Percentiles rank a stretch among this genome's conserved stretches.
These are phyloP conservation scores for Cyanoliseus patagonus DNA, from an alignment of 2,113 vertebrate species.

Conservation along the genomic window DNA sequence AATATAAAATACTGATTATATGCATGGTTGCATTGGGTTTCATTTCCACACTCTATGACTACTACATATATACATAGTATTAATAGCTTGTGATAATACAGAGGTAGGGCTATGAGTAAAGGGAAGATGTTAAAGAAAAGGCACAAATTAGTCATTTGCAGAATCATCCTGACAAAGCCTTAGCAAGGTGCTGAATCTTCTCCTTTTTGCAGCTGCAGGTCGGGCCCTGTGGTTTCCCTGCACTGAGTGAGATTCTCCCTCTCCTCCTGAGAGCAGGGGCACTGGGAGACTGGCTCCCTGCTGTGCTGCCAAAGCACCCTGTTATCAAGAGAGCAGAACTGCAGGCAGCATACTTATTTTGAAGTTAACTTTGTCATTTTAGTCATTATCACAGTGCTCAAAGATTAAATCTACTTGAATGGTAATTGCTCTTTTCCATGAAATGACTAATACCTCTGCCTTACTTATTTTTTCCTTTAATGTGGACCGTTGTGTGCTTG, in stretches of 20 bases:
- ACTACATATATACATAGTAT: rapidly evolving
- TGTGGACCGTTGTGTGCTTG: background rate
- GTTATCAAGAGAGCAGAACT: background rate
- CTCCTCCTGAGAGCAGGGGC: background rate
- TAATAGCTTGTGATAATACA: background rate
- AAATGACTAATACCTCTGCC: slow-evolving; percentile 31
- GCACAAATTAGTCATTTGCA: background rate
- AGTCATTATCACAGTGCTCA: background rate
- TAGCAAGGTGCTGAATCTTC: background rate
- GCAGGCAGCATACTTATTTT: background rate
- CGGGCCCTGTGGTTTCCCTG: background rate
- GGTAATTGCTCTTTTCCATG: background rate
- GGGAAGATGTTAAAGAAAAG: background rate
- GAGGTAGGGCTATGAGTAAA: background rate
- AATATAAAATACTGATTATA: background rate
- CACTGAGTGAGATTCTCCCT: rapidly evolving
- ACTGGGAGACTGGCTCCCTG: background rate
- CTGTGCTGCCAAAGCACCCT: background rate
- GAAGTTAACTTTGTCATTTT: background rate
- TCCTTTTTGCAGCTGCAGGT: background rate
- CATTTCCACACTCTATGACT: background rate
- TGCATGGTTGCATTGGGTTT: rapidly evolving
- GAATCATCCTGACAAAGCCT: background rate
- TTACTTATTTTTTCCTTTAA: background rate
- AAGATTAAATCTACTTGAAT: background rate